These are phyloP conservation scores for Drosophila atripex DNA, from an alignment of 2,888 invertebrate species.

Conservation along the genomic window DNA sequence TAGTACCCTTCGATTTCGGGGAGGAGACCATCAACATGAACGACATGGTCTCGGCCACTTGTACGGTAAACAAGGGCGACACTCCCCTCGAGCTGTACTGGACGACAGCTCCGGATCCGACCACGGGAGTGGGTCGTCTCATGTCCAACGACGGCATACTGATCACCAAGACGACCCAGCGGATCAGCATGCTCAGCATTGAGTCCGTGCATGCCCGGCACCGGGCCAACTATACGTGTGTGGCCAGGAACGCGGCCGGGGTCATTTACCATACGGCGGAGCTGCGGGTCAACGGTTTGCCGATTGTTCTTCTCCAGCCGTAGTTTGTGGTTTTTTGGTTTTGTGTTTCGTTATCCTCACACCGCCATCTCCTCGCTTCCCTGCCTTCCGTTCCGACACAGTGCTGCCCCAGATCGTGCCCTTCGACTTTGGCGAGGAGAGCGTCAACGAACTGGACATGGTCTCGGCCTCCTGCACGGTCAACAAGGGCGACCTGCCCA, in stretches of 20 bases:
- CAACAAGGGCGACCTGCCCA: slow-evolving; percentile 90
- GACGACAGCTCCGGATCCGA: slow-evolving; percentile 85
- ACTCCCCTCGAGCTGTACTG: slow-evolving; percentile 90
- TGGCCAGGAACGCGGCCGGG: slow-evolving; percentile 89
- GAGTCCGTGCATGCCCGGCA: slow-evolving; percentile 88
- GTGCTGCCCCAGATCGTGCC: slow-evolving; percentile 90
- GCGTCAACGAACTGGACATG: slow-evolving; percentile 88
- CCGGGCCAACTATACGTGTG: slow-evolving; percentile 90
- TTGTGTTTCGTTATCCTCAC: neutral
- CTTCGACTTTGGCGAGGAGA: slow-evolving; percentile 89
- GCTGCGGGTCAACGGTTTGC: slow-evolving; percentile 89
- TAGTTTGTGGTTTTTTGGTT: slow-evolving; percentile 17
- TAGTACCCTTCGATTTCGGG: slow-evolving; percentile 90
- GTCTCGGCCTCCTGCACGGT: slow-evolving; percentile 89
- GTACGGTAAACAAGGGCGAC: slow-evolving; percentile 91
- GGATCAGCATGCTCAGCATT: slow-evolving; percentile 88
- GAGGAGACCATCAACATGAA: slow-evolving; percentile 91
- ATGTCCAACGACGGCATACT: slow-evolving; percentile 86
- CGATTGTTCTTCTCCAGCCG: neutral
- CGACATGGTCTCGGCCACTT: slow-evolving; percentile 89
- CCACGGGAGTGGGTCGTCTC: slow-evolving; percentile 85
- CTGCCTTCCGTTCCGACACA: slow-evolving; percentile 67
- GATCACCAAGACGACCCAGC: slow-evolving; percentile 86
- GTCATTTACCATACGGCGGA: slow-evolving; percentile 88
- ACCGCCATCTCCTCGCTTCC: slow-evolving; percentile 5